Percentiles rank a stretch among this genome's conserved stretches.
phyloP scores from a whole-genome alignment of 2,113 vertebrate genomes.

The Stercorarius parasiticus region DNA sequence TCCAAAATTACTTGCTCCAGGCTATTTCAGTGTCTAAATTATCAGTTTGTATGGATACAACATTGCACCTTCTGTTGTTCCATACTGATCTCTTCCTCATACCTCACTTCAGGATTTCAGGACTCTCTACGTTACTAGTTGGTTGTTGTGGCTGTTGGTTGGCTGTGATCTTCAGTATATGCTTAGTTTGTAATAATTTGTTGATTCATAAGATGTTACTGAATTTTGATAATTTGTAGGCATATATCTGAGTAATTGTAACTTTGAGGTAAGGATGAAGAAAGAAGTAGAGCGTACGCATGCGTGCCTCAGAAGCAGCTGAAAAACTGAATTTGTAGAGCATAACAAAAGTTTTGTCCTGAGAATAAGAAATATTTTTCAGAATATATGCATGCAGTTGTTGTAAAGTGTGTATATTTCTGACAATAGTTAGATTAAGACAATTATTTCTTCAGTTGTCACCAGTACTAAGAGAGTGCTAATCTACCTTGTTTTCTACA shows the following conservation, averaged over 20 bases:
- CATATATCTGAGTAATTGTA: neutral
- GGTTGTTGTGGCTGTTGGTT: neutral
- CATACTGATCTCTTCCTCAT: neutral
- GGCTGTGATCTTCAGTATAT: neutral
- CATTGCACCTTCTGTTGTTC: neutral
- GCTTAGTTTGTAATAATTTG: neutral
- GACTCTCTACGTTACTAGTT: neutral
- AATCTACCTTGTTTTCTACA: neutral
- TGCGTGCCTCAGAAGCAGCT: neutral
- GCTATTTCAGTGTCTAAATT: neutral
- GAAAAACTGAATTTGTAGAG: neutral
- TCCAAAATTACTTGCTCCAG: neutral
- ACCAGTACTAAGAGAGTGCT: neutral
- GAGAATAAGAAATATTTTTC: neutral
- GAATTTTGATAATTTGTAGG: neutral
- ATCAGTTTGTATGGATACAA: neutral
- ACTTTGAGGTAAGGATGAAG: neutral
- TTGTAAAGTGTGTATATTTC: neutral
- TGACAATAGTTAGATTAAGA: neutral
- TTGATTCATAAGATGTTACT: neutral
- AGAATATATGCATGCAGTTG: neutral
- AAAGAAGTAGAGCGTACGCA: neutral
- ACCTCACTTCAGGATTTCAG: neutral
- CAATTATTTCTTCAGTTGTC: neutral
- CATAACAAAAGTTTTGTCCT: neutral